Evolutionary conservation across 1,140 invertebrate genomes (phyloP).

Genomic region (Lepidotrigona ventralis): DNA sequence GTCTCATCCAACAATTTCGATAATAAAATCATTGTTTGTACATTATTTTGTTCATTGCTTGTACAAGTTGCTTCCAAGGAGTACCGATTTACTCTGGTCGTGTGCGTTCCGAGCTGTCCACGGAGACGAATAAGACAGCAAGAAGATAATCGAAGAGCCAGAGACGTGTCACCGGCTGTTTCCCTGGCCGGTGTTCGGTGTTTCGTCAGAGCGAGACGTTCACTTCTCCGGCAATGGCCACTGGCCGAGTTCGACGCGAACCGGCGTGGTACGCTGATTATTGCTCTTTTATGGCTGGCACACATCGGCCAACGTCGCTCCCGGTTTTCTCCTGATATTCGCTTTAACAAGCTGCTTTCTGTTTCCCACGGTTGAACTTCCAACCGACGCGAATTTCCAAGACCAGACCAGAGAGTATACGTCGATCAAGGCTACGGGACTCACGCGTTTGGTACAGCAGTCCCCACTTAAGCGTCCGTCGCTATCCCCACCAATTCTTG

Average conservation of each 20-base stretch:
- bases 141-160: too few relatives aligned
- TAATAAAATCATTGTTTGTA: too few relatives aligned
- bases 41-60: too few relatives aligned
- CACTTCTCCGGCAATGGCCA: constrained; percentile 53
- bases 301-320: constrained; percentile 18
- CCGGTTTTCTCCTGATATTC: constrained; percentile 36
- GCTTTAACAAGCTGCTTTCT: constrained; percentile 37
- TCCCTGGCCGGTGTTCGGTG: background rate
- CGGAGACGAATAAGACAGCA: too few relatives aligned
- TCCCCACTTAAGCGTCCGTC: too few relatives aligned
- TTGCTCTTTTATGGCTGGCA: constrained; percentile 52
- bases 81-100: too few relatives aligned
- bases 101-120: too few relatives aligned
- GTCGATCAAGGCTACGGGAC: background rate
- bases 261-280: constrained; percentile 39
- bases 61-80: too few relatives aligned
- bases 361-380: constrained; percentile 38
- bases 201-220: constrained; percentile 48
- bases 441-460: too few relatives aligned
- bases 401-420: background rate
- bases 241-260: constrained; percentile 35
- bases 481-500: too few relatives aligned
- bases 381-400: background rate
- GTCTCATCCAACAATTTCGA: too few relatives aligned
- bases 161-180: too few relatives aligned